These are phyloP conservation scores for Anguilla marmorata DNA, from an alignment of 2,797 vertebrate species.

Conservation along the genomic window DNA sequence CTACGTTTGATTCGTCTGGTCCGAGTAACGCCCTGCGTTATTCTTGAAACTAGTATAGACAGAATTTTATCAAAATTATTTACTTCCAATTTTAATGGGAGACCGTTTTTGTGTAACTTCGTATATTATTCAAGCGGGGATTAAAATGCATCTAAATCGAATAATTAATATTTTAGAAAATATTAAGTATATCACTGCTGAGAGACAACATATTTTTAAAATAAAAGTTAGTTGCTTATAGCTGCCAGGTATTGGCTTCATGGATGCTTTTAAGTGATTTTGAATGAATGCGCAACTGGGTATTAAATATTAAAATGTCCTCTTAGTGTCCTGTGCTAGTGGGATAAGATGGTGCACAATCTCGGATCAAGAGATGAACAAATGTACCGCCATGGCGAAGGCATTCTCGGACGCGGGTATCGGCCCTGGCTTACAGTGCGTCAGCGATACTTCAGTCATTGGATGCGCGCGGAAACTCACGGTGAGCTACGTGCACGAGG, in stretches of 20 bases:
- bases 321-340: constrained; percentile 66
- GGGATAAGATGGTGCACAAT: constrained; percentile 84
- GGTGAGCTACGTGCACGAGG: constrained; percentile 62
- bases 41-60: neutral
- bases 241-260: neutral
- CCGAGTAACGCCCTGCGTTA: neutral
- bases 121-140: neutral
- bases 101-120: neutral
- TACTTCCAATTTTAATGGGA: too few relatives aligned
- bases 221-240: neutral
- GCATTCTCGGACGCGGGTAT: constrained; percentile 74
- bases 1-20: neutral
- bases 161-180: neutral
- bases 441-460: constrained; percentile 54
- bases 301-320: neutral
- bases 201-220: neutral
- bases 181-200: neutral
- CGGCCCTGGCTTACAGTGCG: constrained; percentile 74
- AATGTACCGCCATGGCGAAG: constrained; percentile 81
- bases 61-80: too few relatives aligned
- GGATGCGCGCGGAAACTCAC: constrained; percentile 77
- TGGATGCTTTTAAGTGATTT: neutral
- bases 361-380: constrained; percentile 75
- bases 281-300: neutral
- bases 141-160: neutral